phyloP scores from a whole-genome alignment of 2,113 vertebrate genomes.

The Sinocyclocheilus anophthalmus region DNA sequence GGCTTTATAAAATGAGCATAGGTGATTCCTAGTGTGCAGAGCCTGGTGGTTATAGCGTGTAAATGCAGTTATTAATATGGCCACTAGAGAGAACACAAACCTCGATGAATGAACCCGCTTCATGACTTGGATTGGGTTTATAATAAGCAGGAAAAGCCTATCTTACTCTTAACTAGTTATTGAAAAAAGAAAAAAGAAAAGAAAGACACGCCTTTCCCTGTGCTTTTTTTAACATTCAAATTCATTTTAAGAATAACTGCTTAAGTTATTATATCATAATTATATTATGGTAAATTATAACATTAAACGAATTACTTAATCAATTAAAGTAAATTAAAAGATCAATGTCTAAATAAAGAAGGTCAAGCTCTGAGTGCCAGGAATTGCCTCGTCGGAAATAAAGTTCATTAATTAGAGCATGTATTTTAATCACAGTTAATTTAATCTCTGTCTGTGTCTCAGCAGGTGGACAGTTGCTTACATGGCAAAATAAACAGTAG shows the following conservation, averaged over 20 bases:
- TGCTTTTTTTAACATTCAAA: not conserved
- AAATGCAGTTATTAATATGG: not conserved
- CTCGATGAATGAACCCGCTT: not conserved
- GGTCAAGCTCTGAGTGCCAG: not conserved
- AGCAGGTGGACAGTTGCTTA: not conserved
- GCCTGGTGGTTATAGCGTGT: not conserved
- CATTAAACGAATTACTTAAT: not conserved
- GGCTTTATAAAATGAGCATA: not conserved
- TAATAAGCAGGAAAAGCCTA: not conserved
- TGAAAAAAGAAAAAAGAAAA: not conserved
- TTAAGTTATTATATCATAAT: not conserved
- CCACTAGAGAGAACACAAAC: slow-evolving; percentile 20
- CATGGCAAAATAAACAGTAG: slow-evolving; percentile 3
- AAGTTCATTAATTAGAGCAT: not conserved
- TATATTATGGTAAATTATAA: not conserved
- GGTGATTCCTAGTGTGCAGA: too few species aligned
- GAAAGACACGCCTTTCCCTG: not conserved
- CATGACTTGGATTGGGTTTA: not conserved
- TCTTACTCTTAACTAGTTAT: not conserved
- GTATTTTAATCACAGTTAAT: not conserved
- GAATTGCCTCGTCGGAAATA: not conserved
- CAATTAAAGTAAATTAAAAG: not conserved
- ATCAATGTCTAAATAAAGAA: not conserved
- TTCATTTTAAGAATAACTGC: not conserved
- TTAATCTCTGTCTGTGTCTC: not conserved